Base-by-base conservation (phyloP, 2,888 invertebrate genomes). In the Ophraella communa region DNA sequence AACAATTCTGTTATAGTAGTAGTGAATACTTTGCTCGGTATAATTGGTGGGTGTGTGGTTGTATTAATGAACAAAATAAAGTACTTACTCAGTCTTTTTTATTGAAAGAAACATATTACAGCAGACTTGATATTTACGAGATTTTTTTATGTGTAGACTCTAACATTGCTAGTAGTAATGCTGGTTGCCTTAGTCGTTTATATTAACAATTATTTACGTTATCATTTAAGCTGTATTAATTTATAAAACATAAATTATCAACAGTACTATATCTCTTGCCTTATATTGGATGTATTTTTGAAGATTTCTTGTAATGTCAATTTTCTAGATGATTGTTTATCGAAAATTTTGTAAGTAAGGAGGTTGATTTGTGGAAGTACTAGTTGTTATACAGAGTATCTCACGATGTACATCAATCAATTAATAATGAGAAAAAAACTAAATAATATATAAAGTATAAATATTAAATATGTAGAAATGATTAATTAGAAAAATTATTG, bases 341-440 rank as follows among this genome's bases (percentile, higher is more conserved):
- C n/a, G 14, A 17, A 14, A 39, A 17, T 39, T 39, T 39, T 39
- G 5, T 39, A 17, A 47, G 20, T 47, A 23, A 14, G 23, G 23
- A 23, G n/a, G 47, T 47, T 47, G n/a, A 21, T 47, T 47, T 47
- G 23, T 47, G 47, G 47, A 47, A 47, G 47, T 47, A 21, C 47
- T 11, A 14, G 20, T 47, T 47, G 23, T 21, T 47, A 47, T 47
- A 47, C 47, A 47, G 23, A 47, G 47, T 21, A 47, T 47, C 4
- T 47, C 47, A 47, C 47, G n/a, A 47, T 47, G 21, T 21, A 47
- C 47, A n/a, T 21, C 20, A 23, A 47, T 2, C 5, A 3, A 17
- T n/a, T n/a, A 39, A 39, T 14, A 39, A 14, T 5, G 4, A 7
- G n/a, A 5, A 14, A 4, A 3, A 14, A n/a, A n/a, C 3, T 39